Conservation (phyloP, 30 jellyfish, hydroid and myxozoan species). For the Clytia hemisphaerica region DNA sequence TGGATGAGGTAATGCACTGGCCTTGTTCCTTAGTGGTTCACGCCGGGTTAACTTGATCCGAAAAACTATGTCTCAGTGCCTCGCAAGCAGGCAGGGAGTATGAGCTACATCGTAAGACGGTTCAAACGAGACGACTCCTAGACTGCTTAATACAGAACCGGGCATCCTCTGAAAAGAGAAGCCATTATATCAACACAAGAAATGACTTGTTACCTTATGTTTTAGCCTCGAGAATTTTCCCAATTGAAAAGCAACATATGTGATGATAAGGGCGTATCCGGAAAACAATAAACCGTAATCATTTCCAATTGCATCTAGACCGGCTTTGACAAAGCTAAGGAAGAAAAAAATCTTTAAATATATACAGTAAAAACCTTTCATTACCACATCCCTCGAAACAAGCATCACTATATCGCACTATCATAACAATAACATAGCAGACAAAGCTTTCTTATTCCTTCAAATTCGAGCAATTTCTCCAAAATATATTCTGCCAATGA, state of each 20-base stretch:
- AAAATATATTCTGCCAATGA: no score
- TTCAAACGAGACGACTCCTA: neutral
- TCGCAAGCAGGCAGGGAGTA: no score
- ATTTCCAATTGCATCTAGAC: conserved; percentile 47
- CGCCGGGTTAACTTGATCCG: no score
- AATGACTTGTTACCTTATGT: conserved; percentile 41
- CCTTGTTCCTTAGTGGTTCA: no score
- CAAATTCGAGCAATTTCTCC: no score
- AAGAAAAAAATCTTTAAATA: neutral
- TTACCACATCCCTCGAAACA: neutral
- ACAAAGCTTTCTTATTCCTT: no score
- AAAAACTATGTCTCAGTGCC: no score
- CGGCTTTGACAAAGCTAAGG: conserved; percentile 2
- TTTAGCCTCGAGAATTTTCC: conserved; percentile 64
- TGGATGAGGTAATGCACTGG: no score
- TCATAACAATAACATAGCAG: no score
- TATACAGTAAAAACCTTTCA: neutral
- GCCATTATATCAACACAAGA: neutral
- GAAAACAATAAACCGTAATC: conserved; percentile 50
- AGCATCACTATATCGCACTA: no score
- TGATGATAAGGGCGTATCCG: conserved; percentile 74
- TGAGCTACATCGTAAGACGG: no score
- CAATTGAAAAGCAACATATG: conserved; percentile 61
- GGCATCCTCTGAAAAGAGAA: neutral
- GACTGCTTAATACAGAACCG: neutral